Evolutionary conservation across 2,888 invertebrate genomes (phyloP), one percentile per base, ranked within the genome.

Genomic region (Apantesis nais): DNA sequence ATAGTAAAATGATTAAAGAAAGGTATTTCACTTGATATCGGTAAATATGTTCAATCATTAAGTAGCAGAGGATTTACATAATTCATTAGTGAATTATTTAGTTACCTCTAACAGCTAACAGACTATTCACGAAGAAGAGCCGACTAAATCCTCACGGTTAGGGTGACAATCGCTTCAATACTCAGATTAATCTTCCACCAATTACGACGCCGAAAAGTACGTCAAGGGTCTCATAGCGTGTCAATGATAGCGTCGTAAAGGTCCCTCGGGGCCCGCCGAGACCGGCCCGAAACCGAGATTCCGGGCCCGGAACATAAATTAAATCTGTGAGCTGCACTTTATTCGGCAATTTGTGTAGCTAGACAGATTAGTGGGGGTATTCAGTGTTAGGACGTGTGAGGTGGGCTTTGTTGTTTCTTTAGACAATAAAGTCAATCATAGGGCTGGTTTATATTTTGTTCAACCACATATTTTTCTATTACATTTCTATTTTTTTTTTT

Each of bases 161-260:
- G n/a, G 55, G 61, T 39, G 31, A 37, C 55, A 37, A 60, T 64
- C 39, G 34, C 62, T 19, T 61, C 65, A 67, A 74, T 67, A 61
- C 71, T 66, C 34, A 41, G 66, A 71, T 73, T 71, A 79, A 66
- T 25, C 37, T 65, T 55, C 25, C 61, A 31, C 68, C 34, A 52
- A 68, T 65, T 62, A 68, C 34, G 61, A 48, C 62, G 71, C 62
- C 68, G 64, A 69, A 71, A 68, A 77, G 76, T 73, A 71, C 75
- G 74, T 74, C 67, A 66, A 37, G 65, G 29, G 63, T 25, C 37
- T 72, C 61, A 48, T 69, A 55, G 70, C 70, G 69, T 63, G 77
- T 78, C 74, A 74, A 74, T 71, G 77, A 73, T 74, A 74, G 41
- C 72, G 55, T 66, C 39, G 62, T 31, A 62, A 14, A 60, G 62